Evolutionary conservation across 2,113 vertebrate genomes (phyloP), one percentile per base, ranked within the genome.

Genomic region (Blennius ocellaris): DNA sequence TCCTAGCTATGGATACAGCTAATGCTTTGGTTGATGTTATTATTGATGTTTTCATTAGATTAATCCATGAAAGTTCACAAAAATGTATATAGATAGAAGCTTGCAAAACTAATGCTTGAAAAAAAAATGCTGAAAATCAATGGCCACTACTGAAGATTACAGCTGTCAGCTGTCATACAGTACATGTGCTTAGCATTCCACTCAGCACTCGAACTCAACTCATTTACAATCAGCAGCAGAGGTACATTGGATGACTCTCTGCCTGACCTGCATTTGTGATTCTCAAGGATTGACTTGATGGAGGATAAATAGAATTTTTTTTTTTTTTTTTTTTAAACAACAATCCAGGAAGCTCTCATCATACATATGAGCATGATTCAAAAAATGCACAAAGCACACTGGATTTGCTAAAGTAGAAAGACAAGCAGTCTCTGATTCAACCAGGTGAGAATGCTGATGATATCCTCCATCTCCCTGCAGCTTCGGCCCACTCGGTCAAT

Each of bases 401-500:
- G 38, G 53, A 68, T 48, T 47, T 50, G 55, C 41, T 44, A 6
- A 50, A 66, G 58, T 6, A 11, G 52, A 69, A 48, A 37, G 5
- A 10, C 11, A 56, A 5, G 43, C 55, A 45, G 38, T 15, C 12
- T 16, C 15, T 1, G 52, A 55, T 47, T 66, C 15, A 50, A 11
- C 37, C 57, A n/a, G 57, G 59, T 61, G 3, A 17, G 63, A 55
- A 9, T 41, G 37, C 47, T 9, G 6, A 40, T 39, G 73, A 69
- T 68, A 76, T 5, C 64, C 15, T 65, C 48, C 69, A 72, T 85
- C 64, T 69, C 53, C 36, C 61, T 12, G 68, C 61, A 54, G 64
- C 72, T 70, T n/a, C 1, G 36, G 58, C 56, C 69, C 14, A 4
- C 59, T 16, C 57, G 83, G 81, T 85, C 78, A 78, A 60, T 58